Base-by-base conservation (phyloP, 2,888 invertebrate genomes). In the Laspeyria flexula region DNA sequence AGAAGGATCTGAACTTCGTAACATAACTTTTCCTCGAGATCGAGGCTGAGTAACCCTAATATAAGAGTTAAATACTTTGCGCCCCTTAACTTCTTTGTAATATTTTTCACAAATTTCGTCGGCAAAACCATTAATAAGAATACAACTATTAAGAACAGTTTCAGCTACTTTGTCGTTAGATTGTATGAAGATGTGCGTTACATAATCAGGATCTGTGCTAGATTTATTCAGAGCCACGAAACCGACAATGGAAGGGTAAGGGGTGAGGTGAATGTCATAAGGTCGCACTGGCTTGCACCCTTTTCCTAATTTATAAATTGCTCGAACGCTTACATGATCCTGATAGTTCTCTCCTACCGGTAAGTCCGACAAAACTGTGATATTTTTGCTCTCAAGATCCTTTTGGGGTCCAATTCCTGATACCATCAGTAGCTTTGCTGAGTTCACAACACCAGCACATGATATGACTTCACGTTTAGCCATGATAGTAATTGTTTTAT, bases 401-500 rank as follows among this genome's bases (percentile, higher is more conserved):
- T 18, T 18, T 18, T n/a, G 1, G 1, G n/a, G 34, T 10, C 34
- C 34, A 6, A 34, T 18, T 4, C 34, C 34, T n/a, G 34, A 34
- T 18, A 34, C 1, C 34, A 34, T 34, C 2, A 34, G 7, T 7
- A 34, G 10, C 18, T 34, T 11, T 10, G 34, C 10, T 10, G 34
- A 16, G 11, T 18, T 34, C 6, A 34, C n/a, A 3, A 7, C 18
- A 2, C 34, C 34, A 10, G 34, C 34, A 16, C 12, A 16, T n/a
- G 18, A 2, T 33, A 33, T 34, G 0, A 34, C 18, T 18, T 34
- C 34, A 7, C 13, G 13, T n/a, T 13, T 34, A 3, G 34, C 34
- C 5, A 2, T 34, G 3, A 34, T 6, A 18, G 13, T 49, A 30
- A 53, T 47, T 9, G 33, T 43, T n/a, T 47, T 35, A 5, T 44